Evolutionary conservation across 35 echinoderm and acorn worm species (phyloP), one percentile per base, ranked within the genome.

Genomic region (Strongylocentrotus purpuratus): DNA sequence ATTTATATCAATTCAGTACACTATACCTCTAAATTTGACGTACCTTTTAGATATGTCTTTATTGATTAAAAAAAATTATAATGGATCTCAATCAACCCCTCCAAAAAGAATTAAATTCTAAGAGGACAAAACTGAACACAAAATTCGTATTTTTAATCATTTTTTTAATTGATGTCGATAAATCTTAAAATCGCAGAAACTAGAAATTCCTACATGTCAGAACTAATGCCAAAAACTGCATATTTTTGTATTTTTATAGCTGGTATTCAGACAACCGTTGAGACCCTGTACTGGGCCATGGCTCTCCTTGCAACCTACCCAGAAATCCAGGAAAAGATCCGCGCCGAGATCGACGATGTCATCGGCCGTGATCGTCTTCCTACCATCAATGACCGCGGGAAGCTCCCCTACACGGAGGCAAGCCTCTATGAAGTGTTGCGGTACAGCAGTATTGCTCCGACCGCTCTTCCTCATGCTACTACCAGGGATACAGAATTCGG

Each of bases 291-390:
- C 46, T 99, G 98, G 98, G 96, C 85, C 33, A 18, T 99, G 45
- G 94, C 95, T 5, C 89, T 93, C 22, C 31, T 99, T 45, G 46
- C 96, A 85, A 92, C 96, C 55, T 86, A 95, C 92, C 98, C 96
- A 45, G 94, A 97, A 32, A 88, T 99, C 33, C 95, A 97, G 33
- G 92, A 94, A 33, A 96, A 94, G 31, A 61, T 99, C 17, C 85
- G 89, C 15, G 86, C 95, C 33, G 98, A 99, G 92, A 94, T 99
- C 31, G 98, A 99, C 52, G 92, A 87, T 13, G 98, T 99, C 94
- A 96, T 99, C 59, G 97, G 97, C 25, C 86, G 47, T 31, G 48
- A 96, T 46, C 94, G 97, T 46, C 14, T 48, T 10, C 96, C 97
- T 11, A 87, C 59, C 31, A 87, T 96, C 45, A 25, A 85, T 48